Base-by-base conservation (phyloP, 2,888 invertebrate genomes). In the Flexamia atlantica region DNA sequence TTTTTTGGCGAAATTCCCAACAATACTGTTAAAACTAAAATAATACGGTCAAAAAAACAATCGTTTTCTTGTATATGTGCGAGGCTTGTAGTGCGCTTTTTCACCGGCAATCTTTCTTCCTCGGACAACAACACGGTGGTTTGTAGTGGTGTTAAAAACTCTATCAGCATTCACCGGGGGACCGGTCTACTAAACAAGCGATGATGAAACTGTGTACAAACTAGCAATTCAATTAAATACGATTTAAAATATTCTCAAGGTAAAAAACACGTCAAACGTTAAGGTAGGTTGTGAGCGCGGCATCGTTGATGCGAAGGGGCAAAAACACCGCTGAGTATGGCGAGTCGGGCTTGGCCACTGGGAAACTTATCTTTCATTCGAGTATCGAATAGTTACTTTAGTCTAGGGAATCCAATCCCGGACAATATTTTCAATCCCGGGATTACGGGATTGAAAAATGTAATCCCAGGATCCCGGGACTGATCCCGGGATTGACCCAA, bases 211-310 rank as follows among this genome's bases (percentile, higher is more conserved):
- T 72, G 32, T 74, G 82, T 74, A 74, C 74, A 14, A 83, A 83
- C 82, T 83, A 74, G 82, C 82, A 83, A 83, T 83, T 83, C 74
- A 83, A 83, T 83, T 72, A 83, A 83, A 83, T 83, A 36, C 42
- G 40, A 57, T 74, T 83, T 57, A 83, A 83, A 83, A 83, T 40
- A 83, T 74, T 83, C 82, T 60, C 36, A 17, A 32, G 50, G 76
- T 25, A 57, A 53, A 79, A 79, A 79, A 79, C 50, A 30, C 50
- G 79, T 82, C 50, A 70, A 72, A 53, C 72, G 82, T 53, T 28
- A 82, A 57, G 36, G 28, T 82, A 82, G 36, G 20, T 50, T 36
- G 79, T 17, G 40, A 36, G 60, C 25, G 42, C 30, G 28, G 64
- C 57, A 57, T 74, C 23, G 46, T 74, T 72, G 72, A 72, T 72